Base-by-base conservation (phyloP, 2,797 vertebrate genomes). In the Staurois parvus region DNA sequence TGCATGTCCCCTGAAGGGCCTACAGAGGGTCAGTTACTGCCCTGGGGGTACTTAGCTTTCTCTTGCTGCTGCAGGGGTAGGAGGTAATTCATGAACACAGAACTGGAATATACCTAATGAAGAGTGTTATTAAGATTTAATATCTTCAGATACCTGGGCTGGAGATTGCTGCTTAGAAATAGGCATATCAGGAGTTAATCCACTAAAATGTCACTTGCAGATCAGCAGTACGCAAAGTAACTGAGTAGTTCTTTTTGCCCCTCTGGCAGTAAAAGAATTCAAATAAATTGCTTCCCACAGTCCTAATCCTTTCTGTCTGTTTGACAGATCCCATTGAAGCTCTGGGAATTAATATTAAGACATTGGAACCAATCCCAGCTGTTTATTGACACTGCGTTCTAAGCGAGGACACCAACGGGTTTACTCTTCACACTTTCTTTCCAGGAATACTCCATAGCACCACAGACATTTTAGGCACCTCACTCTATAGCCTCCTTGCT, bases 301-400 rank as follows among this genome's bases (percentile, higher is more conserved):
- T 79, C 76, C 69, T 79, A 85, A 85, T 85, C 83, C 76, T 72
- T 73, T 79, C 83, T 84, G 83, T 85, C 83, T 84, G 83, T 79
- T 68, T 79, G 83, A 79, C 78, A 76, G 78, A 81, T 70, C 84
- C 78, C 72, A 80, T 76, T 81, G 84, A 85, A 76, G 72, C 78
- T 69, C 69, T 80, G 72, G 69, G 78, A 80, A 85, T 76, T 85
- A 75, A 85, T 81, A 73, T 67, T 45, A 80, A 85, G 84, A 80
- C 70, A 70, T 80, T 85, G 77, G 32, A 81, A 42, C 64, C 45
- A 42, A 81, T 81, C 76, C 84, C 52, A 68, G 84, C 62, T 80
- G 70, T 85, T 76, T 85, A 79, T 81, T 81, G 78, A 81, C 78
- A 81, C 59, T 62, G 72, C 45, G 78, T 75, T 73, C 70, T 32